phyloP scores from a whole-genome alignment of 2,797 vertebrate genomes.

The Coregonus suidteri region DNA sequence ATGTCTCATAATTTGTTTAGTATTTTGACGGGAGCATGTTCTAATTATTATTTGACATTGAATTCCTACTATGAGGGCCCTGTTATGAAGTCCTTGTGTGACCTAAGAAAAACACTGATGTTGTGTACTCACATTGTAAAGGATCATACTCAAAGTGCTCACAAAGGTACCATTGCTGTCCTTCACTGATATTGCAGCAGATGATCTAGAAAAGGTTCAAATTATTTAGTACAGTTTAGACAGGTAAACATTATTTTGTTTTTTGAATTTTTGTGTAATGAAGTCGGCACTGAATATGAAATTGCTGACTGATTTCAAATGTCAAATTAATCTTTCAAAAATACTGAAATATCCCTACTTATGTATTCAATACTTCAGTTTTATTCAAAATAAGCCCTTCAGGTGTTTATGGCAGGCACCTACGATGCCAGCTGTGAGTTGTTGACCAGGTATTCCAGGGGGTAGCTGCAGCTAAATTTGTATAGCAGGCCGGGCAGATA shows the following conservation, averaged over 20 bases:
- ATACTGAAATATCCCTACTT: background rate
- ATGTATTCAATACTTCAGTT: slow-evolving; percentile 12
- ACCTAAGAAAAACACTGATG: background rate
- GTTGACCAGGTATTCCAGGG: slow-evolving; percentile 97
- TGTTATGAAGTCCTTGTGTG: background rate
- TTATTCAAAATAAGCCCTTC: slow-evolving; percentile 18
- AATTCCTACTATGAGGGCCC: background rate
- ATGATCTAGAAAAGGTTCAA: slow-evolving; percentile 80
- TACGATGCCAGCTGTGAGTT: slow-evolving; percentile 97
- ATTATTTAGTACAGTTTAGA: background rate
- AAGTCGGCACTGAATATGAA: background rate
- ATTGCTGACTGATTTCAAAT: background rate
- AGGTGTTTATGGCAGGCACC: slow-evolving; percentile 63
- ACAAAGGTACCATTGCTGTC: slow-evolving; percentile 97
- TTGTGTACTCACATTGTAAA: slow-evolving; percentile 91
- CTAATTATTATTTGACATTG: background rate
- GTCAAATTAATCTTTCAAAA: background rate
- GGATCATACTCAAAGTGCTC: slow-evolving; percentile 94
- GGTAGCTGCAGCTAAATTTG: slow-evolving; percentile 98
- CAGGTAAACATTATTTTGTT: background rate
- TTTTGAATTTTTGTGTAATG: background rate
- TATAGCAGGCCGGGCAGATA: slow-evolving; percentile 96
- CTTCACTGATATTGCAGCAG: slow-evolving; percentile 92
- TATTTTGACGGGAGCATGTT: background rate
- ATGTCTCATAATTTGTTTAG: background rate